phyloP scores from a whole-genome alignment of 2,888 invertebrate genomes.

The Brachycybe producta region DNA sequence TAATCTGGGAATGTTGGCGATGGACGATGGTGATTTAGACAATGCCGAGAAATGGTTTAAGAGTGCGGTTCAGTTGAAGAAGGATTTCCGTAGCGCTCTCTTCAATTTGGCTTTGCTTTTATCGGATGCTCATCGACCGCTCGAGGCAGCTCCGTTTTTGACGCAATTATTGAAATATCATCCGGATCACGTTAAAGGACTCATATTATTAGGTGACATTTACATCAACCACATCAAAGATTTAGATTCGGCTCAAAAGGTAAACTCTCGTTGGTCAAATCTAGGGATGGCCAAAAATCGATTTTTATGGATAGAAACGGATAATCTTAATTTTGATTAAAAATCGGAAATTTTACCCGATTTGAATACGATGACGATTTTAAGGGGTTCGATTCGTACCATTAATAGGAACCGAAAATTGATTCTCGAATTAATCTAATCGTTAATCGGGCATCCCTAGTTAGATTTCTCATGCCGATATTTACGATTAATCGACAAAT shows the following conservation, averaged over 20 bases:
- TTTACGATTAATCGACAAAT: too few species aligned
- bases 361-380: neutral
- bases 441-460: too few species aligned
- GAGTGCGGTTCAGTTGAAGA: constrained; percentile 61
- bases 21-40: constrained; percentile 81
- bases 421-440: too few species aligned
- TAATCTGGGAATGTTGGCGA: constrained; percentile 90
- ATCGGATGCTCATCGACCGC: constrained; percentile 72
- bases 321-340: neutral
- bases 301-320: neutral
- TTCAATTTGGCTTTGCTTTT: constrained; percentile 84
- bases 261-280: constrained; percentile 39
- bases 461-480: too few species aligned
- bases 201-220: constrained; percentile 86
- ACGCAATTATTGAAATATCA: constrained; percentile 80
- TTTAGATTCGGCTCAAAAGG: constrained; percentile 82
- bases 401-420: too few species aligned
- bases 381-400: too few species aligned
- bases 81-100: constrained; percentile 80
- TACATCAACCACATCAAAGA: constrained; percentile 92
- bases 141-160: constrained; percentile 83
- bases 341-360: neutral
- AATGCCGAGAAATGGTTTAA: constrained; percentile 86
- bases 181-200: constrained; percentile 85
- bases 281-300: neutral